Percentiles rank a stretch among this genome's conserved stretches.
phyloP scores from a whole-genome alignment of 2,113 vertebrate genomes.

The Sisor rabdophorus region DNA sequence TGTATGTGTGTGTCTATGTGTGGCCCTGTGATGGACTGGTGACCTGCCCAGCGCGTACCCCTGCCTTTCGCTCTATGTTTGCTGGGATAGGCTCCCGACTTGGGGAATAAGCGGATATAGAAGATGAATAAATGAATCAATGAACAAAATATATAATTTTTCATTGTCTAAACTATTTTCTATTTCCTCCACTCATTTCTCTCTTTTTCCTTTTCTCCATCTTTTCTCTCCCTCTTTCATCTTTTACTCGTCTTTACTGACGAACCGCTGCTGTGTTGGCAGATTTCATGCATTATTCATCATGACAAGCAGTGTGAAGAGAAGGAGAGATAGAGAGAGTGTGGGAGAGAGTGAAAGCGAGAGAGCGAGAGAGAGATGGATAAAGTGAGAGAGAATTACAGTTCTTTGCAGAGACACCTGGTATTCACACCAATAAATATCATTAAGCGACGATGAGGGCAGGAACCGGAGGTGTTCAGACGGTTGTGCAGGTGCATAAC shows the following conservation, averaged over 20 bases:
- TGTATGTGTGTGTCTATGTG: no score
- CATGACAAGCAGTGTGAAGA: constrained; percentile 10
- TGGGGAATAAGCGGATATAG: no score
- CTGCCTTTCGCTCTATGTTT: no score
- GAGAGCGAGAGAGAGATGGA: constrained; percentile 1
- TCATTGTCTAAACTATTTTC: not conserved
- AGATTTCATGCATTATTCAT: constrained; percentile 39
- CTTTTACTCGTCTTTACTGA: constrained; percentile 17
- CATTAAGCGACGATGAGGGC: constrained; percentile 8
- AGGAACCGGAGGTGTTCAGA: constrained; percentile 23
- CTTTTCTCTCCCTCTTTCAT: constrained; percentile 1
- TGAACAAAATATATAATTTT: no score
- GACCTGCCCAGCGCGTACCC: no score
- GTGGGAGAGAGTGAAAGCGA: not conserved
- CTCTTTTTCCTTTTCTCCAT: not conserved
- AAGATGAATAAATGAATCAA: no score
- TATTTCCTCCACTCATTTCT: constrained; percentile 4
- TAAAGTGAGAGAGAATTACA: constrained; percentile 5
- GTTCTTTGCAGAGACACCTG: constrained; percentile 14
- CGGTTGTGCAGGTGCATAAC: constrained; percentile 20
- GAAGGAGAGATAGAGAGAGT: not conserved
- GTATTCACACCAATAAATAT: constrained; percentile 16
- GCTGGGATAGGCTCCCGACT: no score
- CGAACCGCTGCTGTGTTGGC: constrained; percentile 12
- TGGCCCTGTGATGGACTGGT: no score